A percentile compares a stretch with the other conserved stretches of the same genome.
These are phyloP conservation scores for Saccopteryx bilineata DNA, from an alignment of 2,113 vertebrate species.

Conservation along the genomic window DNA sequence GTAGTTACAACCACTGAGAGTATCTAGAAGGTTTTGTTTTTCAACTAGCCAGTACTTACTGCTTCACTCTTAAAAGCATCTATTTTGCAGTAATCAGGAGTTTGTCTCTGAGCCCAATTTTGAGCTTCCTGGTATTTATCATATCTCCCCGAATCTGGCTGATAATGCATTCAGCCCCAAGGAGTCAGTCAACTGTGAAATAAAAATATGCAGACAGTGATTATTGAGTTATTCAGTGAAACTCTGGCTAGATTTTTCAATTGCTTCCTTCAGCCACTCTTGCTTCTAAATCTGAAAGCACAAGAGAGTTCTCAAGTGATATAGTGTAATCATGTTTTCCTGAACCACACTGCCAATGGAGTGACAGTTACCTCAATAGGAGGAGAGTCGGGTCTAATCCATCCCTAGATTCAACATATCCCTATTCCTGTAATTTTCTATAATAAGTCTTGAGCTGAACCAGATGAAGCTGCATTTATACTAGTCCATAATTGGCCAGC, in stretches of 20 bases:
- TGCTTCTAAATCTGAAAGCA: slow-evolving; percentile 27
- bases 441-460: slow-evolving; percentile 59
- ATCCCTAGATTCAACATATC: not conserved
- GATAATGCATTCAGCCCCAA: not conserved
- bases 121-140: not conserved
- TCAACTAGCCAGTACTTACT: not conserved
- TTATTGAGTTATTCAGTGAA: not conserved
- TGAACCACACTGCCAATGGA: not conserved
- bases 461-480: slow-evolving; percentile 66
- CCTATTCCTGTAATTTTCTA: slow-evolving; percentile 43
- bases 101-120: not conserved
- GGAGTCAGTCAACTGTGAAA: slow-evolving; percentile 14
- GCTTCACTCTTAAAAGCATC: not conserved
- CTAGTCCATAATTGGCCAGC: slow-evolving; percentile 66
- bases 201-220: slow-evolving; percentile 52
- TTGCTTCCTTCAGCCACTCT: not conserved
- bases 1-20: not conserved
- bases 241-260: not conserved
- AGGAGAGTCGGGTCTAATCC: not conserved
- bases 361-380: not conserved
- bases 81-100: not conserved
- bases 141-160: not conserved
- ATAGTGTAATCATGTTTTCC: not conserved
- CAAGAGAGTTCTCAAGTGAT: slow-evolving; percentile 42
- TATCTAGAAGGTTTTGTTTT: not conserved